Base-by-base conservation (phyloP, 2,888 invertebrate species). In the Microdon myrmicae region DNA sequence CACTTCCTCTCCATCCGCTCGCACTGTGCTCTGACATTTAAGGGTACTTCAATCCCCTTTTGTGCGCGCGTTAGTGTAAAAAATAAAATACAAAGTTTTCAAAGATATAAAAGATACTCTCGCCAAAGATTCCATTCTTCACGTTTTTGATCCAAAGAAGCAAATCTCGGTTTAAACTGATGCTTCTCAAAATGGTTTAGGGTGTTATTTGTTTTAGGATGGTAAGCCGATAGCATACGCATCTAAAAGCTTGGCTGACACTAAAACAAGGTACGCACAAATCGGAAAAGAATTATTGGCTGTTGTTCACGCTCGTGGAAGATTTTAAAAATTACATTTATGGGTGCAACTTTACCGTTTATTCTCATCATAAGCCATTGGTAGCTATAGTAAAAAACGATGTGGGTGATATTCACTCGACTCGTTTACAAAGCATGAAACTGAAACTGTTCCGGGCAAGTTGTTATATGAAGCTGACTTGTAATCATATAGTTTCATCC, bases 361-460 rank as follows among this genome's bases (percentile, higher is more conserved):
- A 19, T 5, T 26, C 29, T n/a, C 28, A 35, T 12, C 45, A 55
- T 26, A 55, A 47, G 34, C 47, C 47, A 2, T 29, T 47, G 20
- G 20, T 41, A 6, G 20, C 34, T 16, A 41, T 56, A 26, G 2
- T 56, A 19, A 17, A 22, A 19, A 58, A 48, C 32, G 58, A 58
- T 41, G 25, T 49, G 10, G 28, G 37, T 25, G 31, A 58, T 25
- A 23, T 58, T 25, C 43, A 25, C 19, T 49, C 43, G n/a, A 4
- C 31, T 5, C 43, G 51, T n/a, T 29, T 51, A 17, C 38, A 43
- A 22, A 7, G 44, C 4, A 44, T 58, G 41, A 49, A 44, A 39
- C n/a, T 51, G 3, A 51, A 51, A 39, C 28, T 59, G 26, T 51
- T 7, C 44, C 51, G 6, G 51, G 51, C 1, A 59, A 59, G 28